phyloP scores from a whole-genome alignment of 2,888 invertebrate species.

The Crematogaster levior region DNA sequence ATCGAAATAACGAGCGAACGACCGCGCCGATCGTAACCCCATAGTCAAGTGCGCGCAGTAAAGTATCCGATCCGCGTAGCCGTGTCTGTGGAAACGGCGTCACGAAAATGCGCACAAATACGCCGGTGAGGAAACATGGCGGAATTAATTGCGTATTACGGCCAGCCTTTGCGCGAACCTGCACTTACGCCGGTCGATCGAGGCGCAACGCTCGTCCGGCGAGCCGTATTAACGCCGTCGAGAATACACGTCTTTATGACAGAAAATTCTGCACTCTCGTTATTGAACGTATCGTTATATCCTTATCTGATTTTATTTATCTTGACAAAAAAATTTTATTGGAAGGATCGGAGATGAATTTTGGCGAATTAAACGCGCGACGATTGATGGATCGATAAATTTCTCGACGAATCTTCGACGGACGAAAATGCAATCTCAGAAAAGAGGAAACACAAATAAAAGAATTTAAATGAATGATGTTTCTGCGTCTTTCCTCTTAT shows the following conservation, averaged over 20 bases:
- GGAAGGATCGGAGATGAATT: background rate
- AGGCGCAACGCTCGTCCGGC: conserved; percentile 15
- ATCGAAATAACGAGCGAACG: conserved; percentile 74
- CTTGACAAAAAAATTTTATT: background rate
- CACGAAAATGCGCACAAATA: conserved; percentile 62
- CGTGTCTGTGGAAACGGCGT: conserved; percentile 62
- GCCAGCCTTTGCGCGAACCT: conserved; percentile 27
- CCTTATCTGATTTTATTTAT: background rate
- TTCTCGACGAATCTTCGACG: background rate
- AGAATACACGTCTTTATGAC: conserved; percentile 27
- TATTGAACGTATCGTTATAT: background rate
- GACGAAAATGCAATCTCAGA: background rate
- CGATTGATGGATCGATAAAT: background rate
- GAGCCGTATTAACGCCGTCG: conserved; percentile 19
- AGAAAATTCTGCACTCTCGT: conserved; percentile 1
- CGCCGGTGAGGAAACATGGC: conserved; percentile 35
- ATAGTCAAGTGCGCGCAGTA: conserved; percentile 72
- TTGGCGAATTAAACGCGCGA: background rate
- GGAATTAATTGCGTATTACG: conserved; percentile 50
- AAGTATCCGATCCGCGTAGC: conserved; percentile 65
- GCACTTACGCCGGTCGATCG: conserved; percentile 36
- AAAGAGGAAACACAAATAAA: background rate
- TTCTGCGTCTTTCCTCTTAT: background rate
- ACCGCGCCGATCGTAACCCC: conserved; percentile 68
- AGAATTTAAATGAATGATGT: background rate